A percentile compares a stretch with the other conserved stretches of the same genome.
phyloP scores from a whole-genome alignment of 2,888 invertebrate genomes.

The Drosophila aldrichi region DNA sequence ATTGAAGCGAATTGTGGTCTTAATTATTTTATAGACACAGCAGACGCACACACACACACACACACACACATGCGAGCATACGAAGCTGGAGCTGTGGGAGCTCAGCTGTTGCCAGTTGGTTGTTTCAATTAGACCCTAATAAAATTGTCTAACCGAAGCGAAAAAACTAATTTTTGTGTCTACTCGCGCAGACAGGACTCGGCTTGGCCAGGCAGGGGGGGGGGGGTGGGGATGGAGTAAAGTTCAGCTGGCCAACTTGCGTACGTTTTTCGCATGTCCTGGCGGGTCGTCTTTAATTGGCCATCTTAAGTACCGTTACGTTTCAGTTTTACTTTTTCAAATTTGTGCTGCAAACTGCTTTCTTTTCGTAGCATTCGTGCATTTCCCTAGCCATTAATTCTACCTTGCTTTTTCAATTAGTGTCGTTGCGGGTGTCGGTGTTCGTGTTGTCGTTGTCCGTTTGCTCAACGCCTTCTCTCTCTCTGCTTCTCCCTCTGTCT shows the following conservation, averaged over 20 bases:
- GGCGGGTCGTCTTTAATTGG: conserved; percentile 73
- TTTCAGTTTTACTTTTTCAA: conserved; percentile 63
- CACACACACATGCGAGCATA: background rate
- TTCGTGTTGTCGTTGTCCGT: conserved; percentile 20
- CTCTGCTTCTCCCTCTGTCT: background rate
- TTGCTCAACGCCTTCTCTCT: conserved; percentile 15
- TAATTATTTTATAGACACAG: conserved; percentile 45
- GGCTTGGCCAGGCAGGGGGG: background rate
- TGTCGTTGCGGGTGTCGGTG: conserved; percentile 41
- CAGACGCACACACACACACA: conserved; percentile 14
- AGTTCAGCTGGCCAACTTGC: conserved; percentile 7
- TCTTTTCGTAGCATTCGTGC: conserved; percentile 23
- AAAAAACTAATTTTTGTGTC: conserved; percentile 67
- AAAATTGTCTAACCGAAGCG: conserved; percentile 69
- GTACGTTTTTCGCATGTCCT: conserved; percentile 27
- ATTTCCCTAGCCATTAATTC: conserved; percentile 75
- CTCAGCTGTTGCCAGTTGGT: conserved; percentile 61
- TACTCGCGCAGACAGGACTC: conserved; percentile 35
- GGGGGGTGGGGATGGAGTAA: background rate
- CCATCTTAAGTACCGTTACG: conserved; percentile 79
- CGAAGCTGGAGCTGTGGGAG: conserved; percentile 29
- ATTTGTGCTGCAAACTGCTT: conserved; percentile 28
- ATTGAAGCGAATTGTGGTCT: conserved; percentile 48
- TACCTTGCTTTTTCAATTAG: conserved; percentile 79
- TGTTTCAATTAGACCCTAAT: conserved; percentile 80